Evolutionary conservation across 2,113 vertebrate genomes (phyloP).

Genomic region (Leucopsar rothschildi): DNA sequence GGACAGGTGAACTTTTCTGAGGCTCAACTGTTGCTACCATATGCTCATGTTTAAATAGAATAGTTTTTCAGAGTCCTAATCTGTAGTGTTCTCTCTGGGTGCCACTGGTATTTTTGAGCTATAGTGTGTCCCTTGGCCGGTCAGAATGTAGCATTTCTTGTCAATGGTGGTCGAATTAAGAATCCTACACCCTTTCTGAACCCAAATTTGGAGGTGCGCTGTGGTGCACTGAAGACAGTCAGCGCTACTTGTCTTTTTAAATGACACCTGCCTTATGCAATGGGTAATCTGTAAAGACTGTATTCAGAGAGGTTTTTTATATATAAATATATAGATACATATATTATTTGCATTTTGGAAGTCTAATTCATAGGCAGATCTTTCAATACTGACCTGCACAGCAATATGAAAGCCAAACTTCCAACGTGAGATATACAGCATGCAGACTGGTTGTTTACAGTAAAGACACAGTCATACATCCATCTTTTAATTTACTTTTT

Average conservation of each 20-base stretch:
- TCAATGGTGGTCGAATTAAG: not conserved
- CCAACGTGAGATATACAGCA: constrained; percentile 48
- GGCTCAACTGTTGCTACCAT: constrained; percentile 29
- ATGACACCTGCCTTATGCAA: constrained; percentile 70
- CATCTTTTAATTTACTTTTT: constrained; percentile 40
- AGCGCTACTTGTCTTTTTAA: constrained; percentile 66
- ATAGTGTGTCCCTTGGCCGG: constrained; percentile 5
- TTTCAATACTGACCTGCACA: constrained; percentile 72
- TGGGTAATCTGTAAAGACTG: constrained; percentile 62
- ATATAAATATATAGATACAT: constrained; percentile 59
- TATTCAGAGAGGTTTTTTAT: constrained; percentile 61
- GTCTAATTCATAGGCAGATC: constrained; percentile 74
- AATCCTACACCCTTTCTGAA: not conserved
- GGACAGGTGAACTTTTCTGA: constrained; percentile 53
- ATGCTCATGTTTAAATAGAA: constrained; percentile 16
- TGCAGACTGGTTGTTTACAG: constrained; percentile 71
- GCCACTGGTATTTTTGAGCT: constrained; percentile 31
- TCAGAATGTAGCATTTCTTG: constrained; percentile 41
- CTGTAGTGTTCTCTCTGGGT: constrained; percentile 39
- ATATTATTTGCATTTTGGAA: constrained; percentile 71
- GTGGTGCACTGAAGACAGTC: constrained; percentile 46
- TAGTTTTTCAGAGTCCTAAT: constrained; percentile 46
- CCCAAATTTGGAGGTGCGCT: not conserved
- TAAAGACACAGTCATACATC: constrained; percentile 41
- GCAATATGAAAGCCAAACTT: constrained; percentile 73